Evolutionary conservation across 1,140 invertebrate species (phyloP).

Genomic region (Drosophila ironensis): DNA sequence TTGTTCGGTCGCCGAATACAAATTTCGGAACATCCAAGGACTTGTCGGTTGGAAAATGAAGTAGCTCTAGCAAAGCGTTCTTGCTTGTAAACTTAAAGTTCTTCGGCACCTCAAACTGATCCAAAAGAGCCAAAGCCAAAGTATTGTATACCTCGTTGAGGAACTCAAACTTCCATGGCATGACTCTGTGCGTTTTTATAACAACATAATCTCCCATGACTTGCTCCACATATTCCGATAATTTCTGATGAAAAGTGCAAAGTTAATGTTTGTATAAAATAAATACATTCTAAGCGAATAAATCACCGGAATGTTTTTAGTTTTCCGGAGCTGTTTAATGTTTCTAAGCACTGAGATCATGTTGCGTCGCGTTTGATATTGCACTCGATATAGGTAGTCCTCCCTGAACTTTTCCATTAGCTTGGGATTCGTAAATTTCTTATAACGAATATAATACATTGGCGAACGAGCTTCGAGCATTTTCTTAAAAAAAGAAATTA

Average conservation of each 20-base stretch:
- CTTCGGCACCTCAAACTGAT: conserved; percentile 48
- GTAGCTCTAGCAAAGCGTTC: conserved; percentile 28
- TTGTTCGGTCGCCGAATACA: conserved; percentile 71
- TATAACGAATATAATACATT: conserved; percentile 53
- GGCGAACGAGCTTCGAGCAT: conserved; percentile 71
- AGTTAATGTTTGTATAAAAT: background rate
- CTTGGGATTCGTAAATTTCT: conserved; percentile 49
- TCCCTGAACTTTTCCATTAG: conserved; percentile 46
- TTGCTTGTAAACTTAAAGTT: conserved; percentile 8
- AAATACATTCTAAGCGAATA: background rate
- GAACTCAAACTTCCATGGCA: conserved; percentile 80
- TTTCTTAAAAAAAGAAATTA: conserved; percentile 48
- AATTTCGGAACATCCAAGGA: conserved; percentile 40
- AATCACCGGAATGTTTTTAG: conserved; percentile 54
- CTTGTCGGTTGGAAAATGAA: conserved; percentile 49
- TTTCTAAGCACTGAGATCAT: conserved; percentile 54
- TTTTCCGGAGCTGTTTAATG: conserved; percentile 40
- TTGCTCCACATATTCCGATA: conserved; percentile 58
- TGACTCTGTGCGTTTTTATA: conserved; percentile 63
- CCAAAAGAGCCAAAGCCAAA: conserved; percentile 57
- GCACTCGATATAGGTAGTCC: conserved; percentile 52
- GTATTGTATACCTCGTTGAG: conserved; percentile 75
- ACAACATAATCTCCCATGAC: conserved; percentile 75
- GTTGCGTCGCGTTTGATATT: conserved; percentile 71
- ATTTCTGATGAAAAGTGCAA: conserved; percentile 27